Base-by-base conservation (phyloP, 2,113 vertebrate genomes). In the Malurus alboscapulatus region DNA sequence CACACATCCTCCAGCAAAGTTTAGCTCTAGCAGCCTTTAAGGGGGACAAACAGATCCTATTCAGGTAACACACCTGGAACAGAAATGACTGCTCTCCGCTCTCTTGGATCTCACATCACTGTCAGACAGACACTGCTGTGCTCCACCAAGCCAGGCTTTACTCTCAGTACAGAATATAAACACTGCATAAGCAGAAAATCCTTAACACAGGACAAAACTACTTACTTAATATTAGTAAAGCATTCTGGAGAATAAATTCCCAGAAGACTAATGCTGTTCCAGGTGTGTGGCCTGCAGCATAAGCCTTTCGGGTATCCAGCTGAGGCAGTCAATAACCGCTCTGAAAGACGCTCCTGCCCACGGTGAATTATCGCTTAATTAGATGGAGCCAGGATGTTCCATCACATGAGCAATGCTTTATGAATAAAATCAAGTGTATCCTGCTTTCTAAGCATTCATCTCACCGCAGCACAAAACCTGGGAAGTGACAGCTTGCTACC, bases 331-430 rank as follows among this genome's bases (percentile, higher is more conserved):
- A 92, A 84, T 78, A 93, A 88, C 57, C 4, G 5, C 57, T 80
- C 76, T 75, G 63, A 96, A 88, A 94, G 87, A 73, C 18, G 6
- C 21, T 48, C 45, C 74, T 89, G 48, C 79, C 79, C 32, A 38
- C 2, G 7, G 78, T 95, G 91, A 95, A 92, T 94, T 95, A 86
- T 61, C 5, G 7, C 85, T 95, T 95, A 95, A 95, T 96, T 93
- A 95, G 85, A 61, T 53, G 42, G 36, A 93, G 72, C 88, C 2
- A 1, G 68, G 67, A 58, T 92, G 58, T 79, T 94, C 74, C 69
- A 63, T 87, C 87, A 77, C 74, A 83, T 42, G 12, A 79, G 59
- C 78, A 79, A 66, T 47, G 77, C 84, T 82, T 96, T 88, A 90
- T 62, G 78, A 95, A 92, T 85, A 96, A 95, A 87, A 92, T 84